Base-by-base conservation (phyloP, 64 coral and sea anemone species). In the Cladopsammia gracilis region DNA sequence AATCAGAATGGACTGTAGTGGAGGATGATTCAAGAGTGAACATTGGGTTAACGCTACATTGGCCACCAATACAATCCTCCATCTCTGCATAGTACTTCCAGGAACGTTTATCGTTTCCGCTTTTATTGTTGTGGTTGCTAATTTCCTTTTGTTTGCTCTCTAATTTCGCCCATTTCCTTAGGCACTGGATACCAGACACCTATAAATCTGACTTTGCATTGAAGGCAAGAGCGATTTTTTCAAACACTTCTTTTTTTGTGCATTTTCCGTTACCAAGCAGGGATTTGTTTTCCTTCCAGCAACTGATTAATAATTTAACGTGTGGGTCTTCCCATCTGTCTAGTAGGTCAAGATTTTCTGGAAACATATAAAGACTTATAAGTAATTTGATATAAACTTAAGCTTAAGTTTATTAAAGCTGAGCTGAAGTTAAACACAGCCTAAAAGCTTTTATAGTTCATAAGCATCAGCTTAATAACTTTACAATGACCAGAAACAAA, bases 1-100 rank as follows among this genome's bases (percentile, higher is more conserved):
- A 10, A 7, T 64, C 60, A 59, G 34, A 52, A 22, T 8, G 3
- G 45, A 48, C 47, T 19, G 56, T 6, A 64, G 58, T 19, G 16
- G 58, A 67, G 4, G 81, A 85, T 42, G 61, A 85, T 67, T 85
- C 81, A 3, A 85, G 81, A 48, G 61, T 85, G 61, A 44, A 85
- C 7, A 43, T 67, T 7, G 81, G 81, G 3, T 22, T 85, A 15
- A 85, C 81, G 12, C 57, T 43, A 12, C 12, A 25, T 18, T 85
- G 12, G 7, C 25, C 25, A 15, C 81, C 81, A 85, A 85, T 85
- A n/a, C 62, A 85, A 48, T 85, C 61, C 6, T 66, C 13, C 61
- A 85, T 85, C n/a, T 85, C 23, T 14, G 34, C 9, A 47, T 67
- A 79, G 7, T 66, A 85, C 9, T 85, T 85, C 81, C 81, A 67